These are phyloP conservation scores for Gnathonemus longibarbis DNA, from an alignment of 2,113 vertebrate genomes.

Conservation along the genomic window DNA sequence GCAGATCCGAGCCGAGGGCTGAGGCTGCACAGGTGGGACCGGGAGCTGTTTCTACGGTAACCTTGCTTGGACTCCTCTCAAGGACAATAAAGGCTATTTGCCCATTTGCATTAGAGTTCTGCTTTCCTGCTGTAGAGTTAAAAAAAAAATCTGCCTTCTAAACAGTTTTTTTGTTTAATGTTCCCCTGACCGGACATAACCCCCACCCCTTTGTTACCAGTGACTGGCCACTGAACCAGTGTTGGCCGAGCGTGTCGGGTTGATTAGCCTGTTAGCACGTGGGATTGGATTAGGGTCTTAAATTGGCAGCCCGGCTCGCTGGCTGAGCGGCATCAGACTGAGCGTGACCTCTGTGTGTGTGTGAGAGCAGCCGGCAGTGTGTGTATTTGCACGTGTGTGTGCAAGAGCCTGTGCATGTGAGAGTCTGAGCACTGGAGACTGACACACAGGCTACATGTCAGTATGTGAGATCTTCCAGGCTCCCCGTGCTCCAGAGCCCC, in stretches of 20 bases:
- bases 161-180: neutral
- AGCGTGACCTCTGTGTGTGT: conserved; percentile 7
- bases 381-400: conserved; percentile 5
- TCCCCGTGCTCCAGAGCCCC: conserved; percentile 28
- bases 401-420: neutral
- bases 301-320: conserved; percentile 24
- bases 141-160: neutral
- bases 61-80: neutral
- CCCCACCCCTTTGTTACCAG: neutral
- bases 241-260: conserved; percentile 9
- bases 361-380: conserved; percentile 6
- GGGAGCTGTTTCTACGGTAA: neutral
- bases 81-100: neutral
- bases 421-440: neutral
- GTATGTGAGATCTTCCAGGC: conserved; percentile 28
- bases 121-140: conserved; percentile 38
- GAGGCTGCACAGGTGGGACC: neutral
- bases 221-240: conserved; percentile 16
- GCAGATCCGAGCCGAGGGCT: neutral
- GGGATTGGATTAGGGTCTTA: conserved; percentile 36
- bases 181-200: neutral
- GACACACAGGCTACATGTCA: conserved; percentile 11
- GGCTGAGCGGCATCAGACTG: conserved; percentile 5
- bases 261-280: conserved; percentile 34
- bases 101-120: conserved; percentile 45